phyloP scores from a whole-genome alignment of 1,140 invertebrate species.

The Drosophila murphyi region DNA sequence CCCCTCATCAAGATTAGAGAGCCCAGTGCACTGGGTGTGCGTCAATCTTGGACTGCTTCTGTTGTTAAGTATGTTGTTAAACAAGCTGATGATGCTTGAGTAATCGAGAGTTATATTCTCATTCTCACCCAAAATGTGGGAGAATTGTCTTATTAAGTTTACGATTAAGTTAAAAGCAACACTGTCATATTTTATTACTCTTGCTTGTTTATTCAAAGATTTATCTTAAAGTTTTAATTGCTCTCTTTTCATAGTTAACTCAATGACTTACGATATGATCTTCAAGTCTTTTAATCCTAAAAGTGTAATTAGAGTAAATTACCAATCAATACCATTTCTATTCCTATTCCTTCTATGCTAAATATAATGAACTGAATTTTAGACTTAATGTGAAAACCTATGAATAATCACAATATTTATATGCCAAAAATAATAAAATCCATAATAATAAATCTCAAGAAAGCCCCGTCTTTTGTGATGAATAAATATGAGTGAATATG shows the following conservation, averaged over 20 bases:
- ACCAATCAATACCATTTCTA: not conserved
- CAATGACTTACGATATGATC: not conserved
- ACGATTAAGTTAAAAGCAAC: not conserved
- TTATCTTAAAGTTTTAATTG: not conserved
- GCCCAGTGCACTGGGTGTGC: not conserved
- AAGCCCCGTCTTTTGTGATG: too few species aligned
- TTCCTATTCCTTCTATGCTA: not conserved
- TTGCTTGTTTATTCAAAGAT: too few species aligned
- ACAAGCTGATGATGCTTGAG: constrained; percentile 39
- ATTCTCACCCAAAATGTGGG: not conserved
- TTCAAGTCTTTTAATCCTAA: not conserved
- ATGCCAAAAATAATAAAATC: not conserved
- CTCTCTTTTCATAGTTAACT: not conserved
- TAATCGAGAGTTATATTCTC: constrained; percentile 7
- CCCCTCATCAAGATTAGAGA: constrained; percentile 64
- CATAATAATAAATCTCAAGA: not conserved
- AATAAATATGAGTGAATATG: constrained; percentile 10
- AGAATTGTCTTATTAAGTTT: constrained; percentile 1
- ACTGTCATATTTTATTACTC: too few species aligned
- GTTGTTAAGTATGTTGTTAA: constrained; percentile 62
- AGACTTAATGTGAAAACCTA: not conserved
- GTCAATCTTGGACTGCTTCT: constrained; percentile 40
- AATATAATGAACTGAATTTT: not conserved
- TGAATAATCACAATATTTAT: not conserved
- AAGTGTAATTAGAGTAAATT: not conserved